phyloP scores from a whole-genome alignment of 2,888 invertebrate species.

The Sesia apiformis region DNA sequence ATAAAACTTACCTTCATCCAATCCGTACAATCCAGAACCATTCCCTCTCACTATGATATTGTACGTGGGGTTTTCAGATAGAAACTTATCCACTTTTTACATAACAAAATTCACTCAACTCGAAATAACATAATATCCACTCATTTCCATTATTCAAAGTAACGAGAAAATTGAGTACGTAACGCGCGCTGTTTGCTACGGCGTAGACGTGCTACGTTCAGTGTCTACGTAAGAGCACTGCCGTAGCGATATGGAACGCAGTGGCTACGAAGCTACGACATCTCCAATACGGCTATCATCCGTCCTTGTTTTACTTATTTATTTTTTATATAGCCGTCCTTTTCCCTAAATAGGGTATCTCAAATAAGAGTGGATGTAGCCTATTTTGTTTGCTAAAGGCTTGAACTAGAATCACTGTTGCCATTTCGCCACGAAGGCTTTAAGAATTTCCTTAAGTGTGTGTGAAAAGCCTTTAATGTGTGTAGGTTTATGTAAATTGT shows the following conservation, averaged over 20 bases:
- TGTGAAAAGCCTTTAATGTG: conserved; percentile 3
- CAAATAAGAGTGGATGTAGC: conserved; percentile 36
- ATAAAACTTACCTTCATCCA: conserved; percentile 46
- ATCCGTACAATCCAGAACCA: conserved; percentile 53
- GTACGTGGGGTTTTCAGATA: conserved; percentile 60
- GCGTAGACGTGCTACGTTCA: conserved; percentile 51
- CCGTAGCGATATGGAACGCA: conserved; percentile 32
- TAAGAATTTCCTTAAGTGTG: conserved; percentile 18
- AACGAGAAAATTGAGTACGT: conserved; percentile 6
- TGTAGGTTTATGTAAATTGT: conserved; percentile 19
- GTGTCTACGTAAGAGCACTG: conserved; percentile 46
- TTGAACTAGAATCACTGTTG: conserved; percentile 55
- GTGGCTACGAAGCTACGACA: conserved; percentile 26
- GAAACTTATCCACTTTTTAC: conserved; percentile 70
- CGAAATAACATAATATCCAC: neutral
- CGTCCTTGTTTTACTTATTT: conserved; percentile 14
- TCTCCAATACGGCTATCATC: neutral
- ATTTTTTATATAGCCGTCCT: conserved; percentile 22
- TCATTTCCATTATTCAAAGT: neutral
- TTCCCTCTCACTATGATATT: conserved; percentile 69
- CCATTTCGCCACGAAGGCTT: conserved; percentile 29
- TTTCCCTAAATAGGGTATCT: conserved; percentile 36
- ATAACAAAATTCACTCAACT: conserved; percentile 42
- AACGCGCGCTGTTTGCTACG: conserved; percentile 13
- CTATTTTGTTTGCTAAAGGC: conserved; percentile 46